Percentiles rank a stretch among this genome's conserved stretches.
phyloP scores from a whole-genome alignment of 2,888 invertebrate species.

The Spicauda simplicius region DNA sequence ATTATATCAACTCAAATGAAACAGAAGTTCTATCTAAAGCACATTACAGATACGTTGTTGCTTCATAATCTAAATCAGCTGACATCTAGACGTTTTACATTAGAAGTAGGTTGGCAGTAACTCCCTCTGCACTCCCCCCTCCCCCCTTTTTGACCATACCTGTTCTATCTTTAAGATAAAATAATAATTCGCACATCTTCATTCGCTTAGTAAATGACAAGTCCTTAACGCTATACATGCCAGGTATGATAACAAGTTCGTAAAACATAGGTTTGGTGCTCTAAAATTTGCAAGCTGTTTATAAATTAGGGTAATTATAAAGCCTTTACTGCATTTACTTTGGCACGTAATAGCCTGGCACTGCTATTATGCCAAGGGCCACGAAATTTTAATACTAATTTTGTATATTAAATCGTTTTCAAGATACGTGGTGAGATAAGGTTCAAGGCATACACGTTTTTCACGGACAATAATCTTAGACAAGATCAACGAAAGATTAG shows the following conservation, averaged over 20 bases:
- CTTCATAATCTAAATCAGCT: no score
- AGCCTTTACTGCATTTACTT: conserved; percentile 25
- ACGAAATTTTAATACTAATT: conserved; percentile 44
- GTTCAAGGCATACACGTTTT: conserved; percentile 20
- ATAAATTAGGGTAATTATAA: conserved; percentile 45
- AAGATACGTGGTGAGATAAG: conserved; percentile 27
- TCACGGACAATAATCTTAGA: background rate
- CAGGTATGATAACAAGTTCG: conserved; percentile 23
- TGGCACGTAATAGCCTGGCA: conserved; percentile 34
- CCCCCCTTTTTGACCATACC: no score
- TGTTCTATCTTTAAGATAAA: no score
- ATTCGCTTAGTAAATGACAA: background rate
- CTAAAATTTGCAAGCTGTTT: conserved; percentile 43
- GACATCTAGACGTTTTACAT: no score
- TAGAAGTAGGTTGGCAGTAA: no score
- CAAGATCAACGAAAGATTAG: background rate
- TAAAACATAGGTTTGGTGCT: conserved; percentile 38
- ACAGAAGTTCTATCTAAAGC: no score
- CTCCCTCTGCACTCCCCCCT: no score
- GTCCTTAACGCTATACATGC: background rate
- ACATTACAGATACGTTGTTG: no score
- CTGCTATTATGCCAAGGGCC: conserved; percentile 37
- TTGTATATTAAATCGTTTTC: conserved; percentile 34
- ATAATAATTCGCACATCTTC: background rate
- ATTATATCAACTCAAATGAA: no score